Evolutionary conservation across 2,113 vertebrate genomes (phyloP).

Genomic region (Nyctibius bracteatus): DNA sequence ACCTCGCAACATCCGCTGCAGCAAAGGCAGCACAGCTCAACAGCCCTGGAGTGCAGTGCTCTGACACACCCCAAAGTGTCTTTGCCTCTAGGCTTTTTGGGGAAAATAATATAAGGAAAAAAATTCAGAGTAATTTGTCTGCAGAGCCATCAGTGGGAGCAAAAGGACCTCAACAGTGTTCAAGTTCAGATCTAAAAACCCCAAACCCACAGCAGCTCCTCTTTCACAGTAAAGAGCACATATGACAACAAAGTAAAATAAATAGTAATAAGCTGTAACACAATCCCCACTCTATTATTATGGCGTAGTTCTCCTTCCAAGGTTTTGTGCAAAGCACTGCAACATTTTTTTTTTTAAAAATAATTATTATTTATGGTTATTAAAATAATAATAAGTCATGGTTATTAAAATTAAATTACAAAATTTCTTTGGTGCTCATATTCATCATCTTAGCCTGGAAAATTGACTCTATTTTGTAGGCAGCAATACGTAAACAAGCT

Average conservation of each 20-base stretch:
- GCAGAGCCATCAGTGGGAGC: not conserved
- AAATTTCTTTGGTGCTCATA: not conserved
- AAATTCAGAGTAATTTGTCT: not conserved
- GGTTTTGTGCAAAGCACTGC: not conserved
- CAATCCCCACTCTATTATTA: not conserved
- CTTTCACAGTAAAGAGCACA: not conserved
- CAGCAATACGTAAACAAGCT: constrained; percentile 25
- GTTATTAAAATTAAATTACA: constrained; percentile 33
- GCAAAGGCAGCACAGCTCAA: not conserved
- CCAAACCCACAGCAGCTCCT: not conserved
- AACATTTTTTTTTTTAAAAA: not conserved
- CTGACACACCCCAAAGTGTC: not conserved
- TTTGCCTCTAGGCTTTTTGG: not conserved
- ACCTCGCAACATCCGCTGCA: rapidly evolving
- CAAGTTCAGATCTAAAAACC: not conserved
- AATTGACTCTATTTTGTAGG: constrained; percentile 23
- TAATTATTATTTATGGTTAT: not conserved
- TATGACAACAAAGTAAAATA: not conserved
- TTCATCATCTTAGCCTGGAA: not conserved
- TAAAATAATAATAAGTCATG: not conserved
- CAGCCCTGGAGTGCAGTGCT: not conserved
- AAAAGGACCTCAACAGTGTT: not conserved
- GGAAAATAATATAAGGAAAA: not conserved
- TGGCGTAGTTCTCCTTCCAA: not conserved
- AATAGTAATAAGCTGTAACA: not conserved